phyloP scores from a whole-genome alignment of 1,140 invertebrate species.

The Megathymus violae region DNA sequence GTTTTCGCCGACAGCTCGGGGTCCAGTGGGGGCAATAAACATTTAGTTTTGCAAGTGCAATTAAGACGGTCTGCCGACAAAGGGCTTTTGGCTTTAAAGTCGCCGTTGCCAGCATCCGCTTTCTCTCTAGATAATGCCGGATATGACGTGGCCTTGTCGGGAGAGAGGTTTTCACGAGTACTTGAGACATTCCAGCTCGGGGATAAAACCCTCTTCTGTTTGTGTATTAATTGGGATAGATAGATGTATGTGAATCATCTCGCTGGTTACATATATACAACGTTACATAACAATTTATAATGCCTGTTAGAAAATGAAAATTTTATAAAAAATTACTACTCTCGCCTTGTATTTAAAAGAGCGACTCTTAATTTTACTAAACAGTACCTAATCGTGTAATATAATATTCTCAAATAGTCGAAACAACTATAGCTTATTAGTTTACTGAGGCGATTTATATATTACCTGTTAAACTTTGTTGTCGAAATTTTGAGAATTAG shows the following conservation, averaged over 20 bases:
- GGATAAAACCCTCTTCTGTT: conserved; percentile 58
- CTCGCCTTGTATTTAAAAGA: too few species aligned
- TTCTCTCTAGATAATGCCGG: conserved; percentile 72
- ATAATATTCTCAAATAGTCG: too few species aligned
- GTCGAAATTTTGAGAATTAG: too few species aligned
- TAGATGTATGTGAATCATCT: conserved; percentile 17
- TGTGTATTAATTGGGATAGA: conserved; percentile 38
- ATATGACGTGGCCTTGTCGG: conserved; percentile 74
- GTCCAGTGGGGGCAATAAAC: conserved; percentile 49
- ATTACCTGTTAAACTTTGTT: too few species aligned
- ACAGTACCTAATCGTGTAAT: too few species aligned
- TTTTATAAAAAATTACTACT: too few species aligned
- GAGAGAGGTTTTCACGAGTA: conserved; percentile 76
- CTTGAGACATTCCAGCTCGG: conserved; percentile 72
- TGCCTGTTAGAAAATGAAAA: too few species aligned
- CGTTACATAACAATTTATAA: too few species aligned
- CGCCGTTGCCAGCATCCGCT: conserved; percentile 70
- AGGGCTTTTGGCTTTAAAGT: conserved; percentile 64
- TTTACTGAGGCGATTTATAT: too few species aligned
- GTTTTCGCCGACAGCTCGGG: conserved; percentile 45
- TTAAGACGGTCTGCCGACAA: conserved; percentile 62
- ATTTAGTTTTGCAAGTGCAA: conserved; percentile 69
- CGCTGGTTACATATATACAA: neutral
- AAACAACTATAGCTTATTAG: too few species aligned
- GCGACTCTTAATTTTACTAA: too few species aligned